Base-by-base conservation (phyloP, 2,797 vertebrate genomes). In the Eleutherodactylus coqui region DNA sequence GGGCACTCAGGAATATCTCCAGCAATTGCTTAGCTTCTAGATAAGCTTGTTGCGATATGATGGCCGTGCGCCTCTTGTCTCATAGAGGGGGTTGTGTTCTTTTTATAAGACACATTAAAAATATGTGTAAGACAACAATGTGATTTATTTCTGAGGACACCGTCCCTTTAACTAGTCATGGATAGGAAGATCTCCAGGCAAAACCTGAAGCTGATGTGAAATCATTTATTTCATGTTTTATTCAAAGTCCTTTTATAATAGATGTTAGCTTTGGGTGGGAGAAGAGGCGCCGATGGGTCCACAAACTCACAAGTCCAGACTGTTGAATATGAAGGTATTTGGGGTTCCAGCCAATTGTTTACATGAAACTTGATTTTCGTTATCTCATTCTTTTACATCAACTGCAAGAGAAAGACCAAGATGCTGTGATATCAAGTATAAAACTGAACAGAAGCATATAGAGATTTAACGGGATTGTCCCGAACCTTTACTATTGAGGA, bases 391-490 rank as follows among this genome's bases (percentile, higher is more conserved):
- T 70, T 38, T 10, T 38, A 70, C 67, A 13, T 41, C 67, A 70
- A 70, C 67, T 70, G 67, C 19, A 70, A 70, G 21, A 70, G 36
- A 70, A 70, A 70, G 36, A 41, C 36, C 67, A 41, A 70, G n/a
- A 41, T 38, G 34, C 19, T 70, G 19, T 10, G 36, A 70, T 8
- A 38, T 69, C 19, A 24, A 38, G 17, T 24, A 11, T 5, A 38
- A 38, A 21, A 9, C 7, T 69, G 19, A 11, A 36, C 21, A 11
- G 41, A 70, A 70, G 13, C 47, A 45, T 45, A 45, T 45, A 13
- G 14, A 10, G 9, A 10, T 10, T 45, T 45, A 11, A 45, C 43
- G 14, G 9, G 43, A n/a, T n/a, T n/a, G n/a, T n/a, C n/a, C n/a
- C n/a, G n/a, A n/a, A n/a, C n/a, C n/a, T n/a, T n/a, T n/a, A n/a